Evolutionary conservation across 2,113 vertebrate genomes (phyloP).

Genomic region (Orientallactaga bullata): DNA sequence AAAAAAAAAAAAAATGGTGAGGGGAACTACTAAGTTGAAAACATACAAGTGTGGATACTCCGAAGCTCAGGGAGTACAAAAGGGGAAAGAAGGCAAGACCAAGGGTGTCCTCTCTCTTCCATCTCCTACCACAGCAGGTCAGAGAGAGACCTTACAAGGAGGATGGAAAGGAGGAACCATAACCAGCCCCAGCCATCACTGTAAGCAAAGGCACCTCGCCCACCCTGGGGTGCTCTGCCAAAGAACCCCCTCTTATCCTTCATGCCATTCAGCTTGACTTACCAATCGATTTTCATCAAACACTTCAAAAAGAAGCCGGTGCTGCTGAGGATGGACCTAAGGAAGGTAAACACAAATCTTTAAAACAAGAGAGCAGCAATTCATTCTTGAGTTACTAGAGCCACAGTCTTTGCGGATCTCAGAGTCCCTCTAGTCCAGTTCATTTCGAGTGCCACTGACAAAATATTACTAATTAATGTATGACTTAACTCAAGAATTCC

Average conservation of each 20-base stretch:
- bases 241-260: background rate
- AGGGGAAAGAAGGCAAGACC: background rate
- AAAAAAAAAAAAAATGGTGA: accelerated
- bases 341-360: slow-evolving; percentile 60
- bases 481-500: too few species aligned
- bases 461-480: too few species aligned
- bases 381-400: too few species aligned
- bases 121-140: too few species aligned
- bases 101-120: background rate
- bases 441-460: too few species aligned
- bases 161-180: background rate
- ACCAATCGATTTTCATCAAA: slow-evolving; percentile 99
- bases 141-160: background rate
- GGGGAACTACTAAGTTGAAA: background rate
- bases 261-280: slow-evolving; percentile 79
- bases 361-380: slow-evolving; percentile 20
- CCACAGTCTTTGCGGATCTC: too few species aligned
- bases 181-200: background rate
- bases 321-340: slow-evolving; percentile 95
- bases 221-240: background rate
- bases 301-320: slow-evolving; percentile 96
- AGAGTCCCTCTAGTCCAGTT: too few species aligned
- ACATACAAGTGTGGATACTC: background rate
- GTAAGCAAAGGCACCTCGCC: background rate
- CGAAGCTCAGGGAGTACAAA: background rate